Evolutionary conservation across 1,140 invertebrate genomes (phyloP).

Genomic region (Wasmannia auropunctata): DNA sequence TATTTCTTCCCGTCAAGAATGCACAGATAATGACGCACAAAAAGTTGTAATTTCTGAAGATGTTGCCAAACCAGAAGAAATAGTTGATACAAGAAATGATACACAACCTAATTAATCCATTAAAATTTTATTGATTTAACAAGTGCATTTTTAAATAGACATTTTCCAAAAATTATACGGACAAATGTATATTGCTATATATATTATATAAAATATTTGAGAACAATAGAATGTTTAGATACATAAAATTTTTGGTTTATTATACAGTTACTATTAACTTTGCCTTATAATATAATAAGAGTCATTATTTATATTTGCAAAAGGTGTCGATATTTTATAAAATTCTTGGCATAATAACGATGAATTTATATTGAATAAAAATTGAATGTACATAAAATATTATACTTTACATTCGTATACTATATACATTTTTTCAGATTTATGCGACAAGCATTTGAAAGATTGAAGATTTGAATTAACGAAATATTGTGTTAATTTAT

Average conservation of each 20-base stretch:
- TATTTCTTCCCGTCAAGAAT: constrained; percentile 24
- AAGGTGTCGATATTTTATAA: not conserved
- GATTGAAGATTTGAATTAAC: too few species aligned
- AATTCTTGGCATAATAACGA: not conserved
- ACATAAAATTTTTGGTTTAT: not conserved
- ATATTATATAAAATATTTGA: not conserved
- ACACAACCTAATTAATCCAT: not conserved
- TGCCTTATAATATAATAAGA: not conserved
- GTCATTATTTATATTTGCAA: not conserved
- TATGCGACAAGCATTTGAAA: too few species aligned
- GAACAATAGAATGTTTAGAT: not conserved
- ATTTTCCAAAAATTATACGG: not conserved
- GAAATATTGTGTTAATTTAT: constrained; percentile 2
- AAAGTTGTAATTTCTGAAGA: not conserved
- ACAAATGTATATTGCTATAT: not conserved
- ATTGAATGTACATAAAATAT: not conserved
- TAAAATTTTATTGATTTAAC: not conserved
- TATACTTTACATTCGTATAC: not conserved
- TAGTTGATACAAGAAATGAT: not conserved
- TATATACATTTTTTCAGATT: not conserved
- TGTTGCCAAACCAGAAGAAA: not conserved
- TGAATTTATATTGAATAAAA: not conserved
- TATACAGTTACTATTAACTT: not conserved
- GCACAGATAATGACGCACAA: not conserved
- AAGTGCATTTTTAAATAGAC: not conserved